Base-by-base conservation (phyloP, 1,140 invertebrate species). In the Papilio machaon region DNA sequence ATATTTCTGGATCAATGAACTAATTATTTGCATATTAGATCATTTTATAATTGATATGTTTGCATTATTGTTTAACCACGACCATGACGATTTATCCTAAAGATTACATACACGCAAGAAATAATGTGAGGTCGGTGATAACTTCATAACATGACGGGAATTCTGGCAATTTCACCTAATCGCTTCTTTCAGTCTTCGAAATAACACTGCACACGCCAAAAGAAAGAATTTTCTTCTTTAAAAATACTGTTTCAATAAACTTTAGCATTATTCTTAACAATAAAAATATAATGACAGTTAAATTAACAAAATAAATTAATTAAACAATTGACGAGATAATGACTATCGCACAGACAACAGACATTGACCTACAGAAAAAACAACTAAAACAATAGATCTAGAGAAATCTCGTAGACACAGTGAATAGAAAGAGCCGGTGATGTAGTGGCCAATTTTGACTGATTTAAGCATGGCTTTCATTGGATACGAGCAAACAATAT, bases 401-500 rank as follows among this genome's bases (percentile, higher is more conserved):
- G 64, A 70, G 64, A 70, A 70, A 70, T 70, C 64, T 64, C 2
- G 11, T 30, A 70, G 64, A 70, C 64, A 64, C 60, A 70, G 35
- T 70, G 64, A 70, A 70, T 70, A 70, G 64, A 70, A 70, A 70
- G 64, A 70, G 30, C 13, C 64, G 64, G 64, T 67, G 13, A 67
- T 67, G 35, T 67, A 11, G 64, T 67, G 23, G 64, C 64, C 11
- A 67, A 67, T 67, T 67, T 67, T 67, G 64, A 67, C 30, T 13
- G 13, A 67, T 67, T 67, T 15, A 30, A 67, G 2, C 1, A 30
- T 23, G 64, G 64, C 64, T 67, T 67, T 67, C 23, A 67, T 30
- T 67, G 47, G 43, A 15, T 47, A 49, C 58, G 80, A 35, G 75
- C 70, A 74, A 74, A 84, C 84, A 84, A 85, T 85, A 85, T 82